These are phyloP conservation scores for Menura novaehollandiae DNA, from an alignment of 2,113 vertebrate genomes.

Conservation along the genomic window DNA sequence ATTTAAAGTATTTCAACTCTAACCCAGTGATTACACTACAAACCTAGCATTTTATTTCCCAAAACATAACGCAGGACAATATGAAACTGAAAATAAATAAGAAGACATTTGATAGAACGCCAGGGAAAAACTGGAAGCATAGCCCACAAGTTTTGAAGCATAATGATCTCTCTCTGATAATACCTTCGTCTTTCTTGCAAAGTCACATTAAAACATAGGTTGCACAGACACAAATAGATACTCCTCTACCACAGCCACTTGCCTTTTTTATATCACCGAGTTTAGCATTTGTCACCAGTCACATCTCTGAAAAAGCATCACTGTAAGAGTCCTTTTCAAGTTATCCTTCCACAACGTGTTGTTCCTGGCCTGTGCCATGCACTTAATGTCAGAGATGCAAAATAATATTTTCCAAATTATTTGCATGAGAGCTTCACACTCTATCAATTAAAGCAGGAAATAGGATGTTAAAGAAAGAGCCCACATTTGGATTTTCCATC, in stretches of 20 bases:
- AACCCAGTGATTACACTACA: neutral
- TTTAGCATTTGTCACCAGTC: neutral
- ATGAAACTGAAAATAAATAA: neutral
- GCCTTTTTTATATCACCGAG: neutral
- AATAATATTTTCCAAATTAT: slow-evolving; percentile 11
- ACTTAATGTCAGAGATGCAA: slow-evolving; percentile 18
- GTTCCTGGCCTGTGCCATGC: neutral
- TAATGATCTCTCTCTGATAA: neutral
- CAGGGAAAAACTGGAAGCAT: neutral
- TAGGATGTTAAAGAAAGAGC: neutral
- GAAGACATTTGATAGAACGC: neutral
- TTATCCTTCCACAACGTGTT: neutral
- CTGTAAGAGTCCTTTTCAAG: neutral
- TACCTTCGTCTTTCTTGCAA: neutral
- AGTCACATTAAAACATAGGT: neutral
- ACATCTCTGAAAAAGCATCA: neutral
- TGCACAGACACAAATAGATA: neutral
- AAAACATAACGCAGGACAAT: neutral
- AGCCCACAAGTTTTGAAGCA: neutral
- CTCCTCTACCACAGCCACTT: neutral
- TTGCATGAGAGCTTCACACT: slow-evolving; percentile 20
- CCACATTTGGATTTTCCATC: slow-evolving; percentile 10
- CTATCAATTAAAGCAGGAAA: slow-evolving; percentile 54
- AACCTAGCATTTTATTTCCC: neutral
- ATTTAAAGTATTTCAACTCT: neutral